Conservation (phyloP, 2,113 vertebrate genomes). For the Cnemophilus loriae region DNA sequence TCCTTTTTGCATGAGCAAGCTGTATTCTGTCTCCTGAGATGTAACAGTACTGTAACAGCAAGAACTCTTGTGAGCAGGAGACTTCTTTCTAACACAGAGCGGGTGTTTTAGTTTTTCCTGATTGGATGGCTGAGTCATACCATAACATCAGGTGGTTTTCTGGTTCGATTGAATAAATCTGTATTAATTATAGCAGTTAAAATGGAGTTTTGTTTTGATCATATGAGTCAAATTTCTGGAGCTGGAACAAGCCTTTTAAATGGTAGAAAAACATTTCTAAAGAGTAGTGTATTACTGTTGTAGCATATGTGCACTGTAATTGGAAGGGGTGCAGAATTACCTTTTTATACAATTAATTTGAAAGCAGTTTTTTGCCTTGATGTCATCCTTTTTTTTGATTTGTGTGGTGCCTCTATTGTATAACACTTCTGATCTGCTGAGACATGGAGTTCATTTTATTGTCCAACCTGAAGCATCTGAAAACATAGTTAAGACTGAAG, state of each 20-base stretch:
- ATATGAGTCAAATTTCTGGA: background rate
- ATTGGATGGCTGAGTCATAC: constrained; percentile 16
- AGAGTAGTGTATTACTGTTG: background rate
- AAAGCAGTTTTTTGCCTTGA: background rate
- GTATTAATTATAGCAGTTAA: background rate
- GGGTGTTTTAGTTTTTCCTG: background rate
- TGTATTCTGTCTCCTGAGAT: background rate
- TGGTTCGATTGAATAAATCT: background rate
- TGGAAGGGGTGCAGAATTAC: background rate
- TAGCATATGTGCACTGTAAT: background rate
- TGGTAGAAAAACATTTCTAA: background rate
- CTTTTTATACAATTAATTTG: background rate
- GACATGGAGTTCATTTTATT: background rate
- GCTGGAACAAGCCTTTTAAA: background rate
- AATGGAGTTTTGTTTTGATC: background rate
- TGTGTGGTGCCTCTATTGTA: background rate
- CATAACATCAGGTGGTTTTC: constrained; percentile 18
- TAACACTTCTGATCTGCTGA: background rate
- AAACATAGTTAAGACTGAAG: background rate
- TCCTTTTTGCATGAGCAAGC: constrained; percentile 5
- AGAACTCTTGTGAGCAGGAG: background rate
- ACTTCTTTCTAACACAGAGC: background rate
- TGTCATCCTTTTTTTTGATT: background rate
- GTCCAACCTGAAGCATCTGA: background rate
- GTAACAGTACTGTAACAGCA: background rate